Percentiles rank a stretch among this genome's conserved stretches.
Conservation (phyloP, 1,140 invertebrate genomes). For the Eciton burchellii region DNA sequence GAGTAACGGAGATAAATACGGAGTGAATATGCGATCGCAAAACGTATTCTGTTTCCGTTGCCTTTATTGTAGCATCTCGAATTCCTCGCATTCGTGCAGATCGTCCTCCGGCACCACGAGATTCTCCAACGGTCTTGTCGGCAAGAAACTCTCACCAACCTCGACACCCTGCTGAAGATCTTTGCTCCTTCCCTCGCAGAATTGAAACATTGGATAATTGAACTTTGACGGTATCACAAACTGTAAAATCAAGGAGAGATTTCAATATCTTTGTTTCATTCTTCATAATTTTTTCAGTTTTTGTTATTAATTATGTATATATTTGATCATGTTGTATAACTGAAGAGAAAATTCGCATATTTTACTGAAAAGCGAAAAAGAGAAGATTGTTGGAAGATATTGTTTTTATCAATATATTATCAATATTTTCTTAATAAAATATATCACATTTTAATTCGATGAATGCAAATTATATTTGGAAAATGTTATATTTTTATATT, state of each 20-base stretch:
- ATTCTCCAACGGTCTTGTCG: slow-evolving; percentile 84
- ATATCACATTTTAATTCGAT: background rate
- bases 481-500: slow-evolving; percentile 66
- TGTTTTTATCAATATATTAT: background rate
- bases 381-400: background rate
- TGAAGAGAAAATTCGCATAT: background rate
- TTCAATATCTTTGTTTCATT: slow-evolving; percentile 13
- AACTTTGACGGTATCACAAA: slow-evolving; percentile 88
- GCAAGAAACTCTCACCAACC: slow-evolving; percentile 86
- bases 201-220: slow-evolving; percentile 93
- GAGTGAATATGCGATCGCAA: too few relatives aligned
- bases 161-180: slow-evolving; percentile 86
- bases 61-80: slow-evolving; percentile 84
- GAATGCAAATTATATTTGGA: background rate
- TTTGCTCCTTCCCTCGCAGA: slow-evolving; percentile 89
- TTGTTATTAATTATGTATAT: background rate
- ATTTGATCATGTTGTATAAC: background rate
- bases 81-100: slow-evolving; percentile 91
- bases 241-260: slow-evolving; percentile 80
- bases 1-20: slow-evolving; percentile 59
- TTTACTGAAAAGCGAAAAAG: too few relatives aligned
- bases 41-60: slow-evolving; percentile 35
- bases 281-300: background rate
- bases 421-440: background rate
- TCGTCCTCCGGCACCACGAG: slow-evolving; percentile 87